Evolutionary conservation across 2,888 invertebrate species (phyloP).

Genomic region (Formica aserva): DNA sequence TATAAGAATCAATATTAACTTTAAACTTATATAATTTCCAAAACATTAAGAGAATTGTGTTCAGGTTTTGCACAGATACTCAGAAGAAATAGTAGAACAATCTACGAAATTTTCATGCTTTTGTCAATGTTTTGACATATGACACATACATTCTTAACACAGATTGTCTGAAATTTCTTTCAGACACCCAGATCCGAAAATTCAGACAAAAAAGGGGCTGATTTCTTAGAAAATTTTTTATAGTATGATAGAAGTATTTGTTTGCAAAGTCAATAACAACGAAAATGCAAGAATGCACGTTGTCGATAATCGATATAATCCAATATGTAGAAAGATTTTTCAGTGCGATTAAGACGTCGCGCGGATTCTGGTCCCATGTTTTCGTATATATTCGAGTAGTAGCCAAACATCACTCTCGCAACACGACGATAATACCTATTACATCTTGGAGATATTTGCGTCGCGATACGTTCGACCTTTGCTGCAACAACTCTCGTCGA

Average conservation of each 20-base stretch:
- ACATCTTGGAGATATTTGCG: slow-evolving; percentile 40
- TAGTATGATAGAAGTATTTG: slow-evolving; percentile 6
- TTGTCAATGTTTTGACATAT: no score
- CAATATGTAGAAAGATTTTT: not conserved
- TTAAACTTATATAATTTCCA: no score
- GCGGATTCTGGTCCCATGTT: not conserved
- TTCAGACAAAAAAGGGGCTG: no score
- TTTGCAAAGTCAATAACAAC: slow-evolving; percentile 21
- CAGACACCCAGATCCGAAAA: no score
- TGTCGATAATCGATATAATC: slow-evolving; percentile 21
- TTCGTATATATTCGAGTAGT: not conserved
- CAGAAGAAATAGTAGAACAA: no score
- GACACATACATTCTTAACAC: no score
- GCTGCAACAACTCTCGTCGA: slow-evolving; percentile 1
- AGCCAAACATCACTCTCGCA: not conserved
- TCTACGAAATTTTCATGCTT: no score
- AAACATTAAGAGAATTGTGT: no score
- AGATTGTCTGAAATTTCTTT: no score
- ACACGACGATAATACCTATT: slow-evolving; percentile 17
- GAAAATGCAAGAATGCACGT: slow-evolving; percentile 13
- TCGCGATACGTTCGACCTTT: slow-evolving; percentile 25
- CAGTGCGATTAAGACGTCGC: not conserved
- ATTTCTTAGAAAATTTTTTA: no score
- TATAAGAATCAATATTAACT: no score
- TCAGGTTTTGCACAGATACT: no score